These are phyloP conservation scores for Bradypodion ventrale DNA, from an alignment of 2,797 vertebrate species.

Conservation along the genomic window DNA sequence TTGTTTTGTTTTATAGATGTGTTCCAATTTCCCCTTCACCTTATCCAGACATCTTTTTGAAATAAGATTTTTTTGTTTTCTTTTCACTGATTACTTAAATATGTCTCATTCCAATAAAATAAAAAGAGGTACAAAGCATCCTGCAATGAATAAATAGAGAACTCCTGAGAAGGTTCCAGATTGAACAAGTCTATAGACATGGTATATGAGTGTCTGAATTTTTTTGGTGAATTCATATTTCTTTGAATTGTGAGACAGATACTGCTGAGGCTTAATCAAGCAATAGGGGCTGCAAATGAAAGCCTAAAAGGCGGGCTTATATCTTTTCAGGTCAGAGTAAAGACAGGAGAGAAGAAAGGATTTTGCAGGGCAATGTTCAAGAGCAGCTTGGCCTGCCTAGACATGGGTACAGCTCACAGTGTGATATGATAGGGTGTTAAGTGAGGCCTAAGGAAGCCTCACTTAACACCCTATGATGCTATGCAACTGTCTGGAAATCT, in stretches of 20 bases:
- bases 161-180: background rate
- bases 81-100: background rate
- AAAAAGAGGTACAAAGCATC: background rate
- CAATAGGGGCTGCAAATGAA: background rate
- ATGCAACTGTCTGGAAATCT: background rate
- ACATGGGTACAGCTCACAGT: background rate
- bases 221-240: background rate
- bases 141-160: background rate
- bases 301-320: background rate
- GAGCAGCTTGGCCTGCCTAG: background rate
- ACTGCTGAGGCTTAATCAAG: background rate
- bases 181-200: background rate
- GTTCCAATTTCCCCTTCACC: no score
- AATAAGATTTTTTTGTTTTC: background rate
- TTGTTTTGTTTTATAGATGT: background rate
- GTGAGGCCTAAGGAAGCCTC: background rate
- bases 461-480: background rate
- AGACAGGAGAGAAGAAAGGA: background rate
- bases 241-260: background rate
- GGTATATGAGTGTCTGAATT: background rate
- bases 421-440: background rate
- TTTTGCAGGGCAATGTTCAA: background rate
- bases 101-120: background rate
- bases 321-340: no score
- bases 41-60: background rate